Conservation (phyloP, 2,888 invertebrate species). For the Acronicta aceris region DNA sequence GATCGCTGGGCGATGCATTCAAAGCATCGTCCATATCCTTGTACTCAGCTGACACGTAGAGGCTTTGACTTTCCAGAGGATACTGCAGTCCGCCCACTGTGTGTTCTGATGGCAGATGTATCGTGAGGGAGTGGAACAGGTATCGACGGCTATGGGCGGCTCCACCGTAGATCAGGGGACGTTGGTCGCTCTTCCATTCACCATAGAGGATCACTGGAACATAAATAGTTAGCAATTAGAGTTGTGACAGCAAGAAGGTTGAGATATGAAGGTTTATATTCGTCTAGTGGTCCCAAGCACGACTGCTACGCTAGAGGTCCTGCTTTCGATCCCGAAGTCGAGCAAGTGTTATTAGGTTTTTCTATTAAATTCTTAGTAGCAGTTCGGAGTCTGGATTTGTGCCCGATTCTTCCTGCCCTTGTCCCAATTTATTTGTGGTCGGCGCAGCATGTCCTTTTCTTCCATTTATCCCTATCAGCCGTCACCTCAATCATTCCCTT, state of each 20-base stretch:
- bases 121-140: conserved; percentile 71
- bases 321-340: too few species aligned
- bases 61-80: conserved; percentile 75
- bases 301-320: too few species aligned
- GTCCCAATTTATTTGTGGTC: too few species aligned
- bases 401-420: too few species aligned
- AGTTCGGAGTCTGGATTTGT: too few species aligned
- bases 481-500: too few species aligned
- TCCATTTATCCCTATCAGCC: too few species aligned
- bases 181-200: conserved; percentile 61
- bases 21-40: conserved; percentile 65
- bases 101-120: conserved; percentile 80
- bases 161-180: conserved; percentile 75
- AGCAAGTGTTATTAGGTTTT: too few species aligned
- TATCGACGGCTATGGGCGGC: conserved; percentile 78
- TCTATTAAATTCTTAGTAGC: too few species aligned
- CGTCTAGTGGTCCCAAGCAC: too few species aligned
- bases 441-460: too few species aligned
- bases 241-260: not conserved
- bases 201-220: conserved; percentile 71
- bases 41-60: conserved; percentile 76
- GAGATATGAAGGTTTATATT: too few species aligned
- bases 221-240: not conserved
- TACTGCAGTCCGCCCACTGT: conserved; percentile 67
- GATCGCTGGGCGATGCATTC: conserved; percentile 64